Evolutionary conservation across 2,797 vertebrate species (phyloP).

Genomic region (Melanotaenia parkinsoni): DNA sequence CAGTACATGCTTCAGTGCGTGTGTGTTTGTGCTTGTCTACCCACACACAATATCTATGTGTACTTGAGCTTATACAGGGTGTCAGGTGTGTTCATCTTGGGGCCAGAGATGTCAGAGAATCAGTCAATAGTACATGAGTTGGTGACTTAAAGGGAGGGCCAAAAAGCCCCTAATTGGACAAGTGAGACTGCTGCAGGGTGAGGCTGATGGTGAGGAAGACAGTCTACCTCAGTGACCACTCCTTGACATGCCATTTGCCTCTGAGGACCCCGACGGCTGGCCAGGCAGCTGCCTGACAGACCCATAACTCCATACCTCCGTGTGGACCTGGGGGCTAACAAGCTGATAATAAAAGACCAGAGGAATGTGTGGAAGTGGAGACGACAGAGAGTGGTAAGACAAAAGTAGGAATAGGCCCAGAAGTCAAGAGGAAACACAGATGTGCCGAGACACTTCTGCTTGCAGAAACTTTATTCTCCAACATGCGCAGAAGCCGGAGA

Average conservation of each 20-base stretch:
- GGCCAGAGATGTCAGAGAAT: conserved; percentile 56
- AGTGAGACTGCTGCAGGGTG: conserved; percentile 63
- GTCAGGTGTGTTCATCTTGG: conserved; percentile 67
- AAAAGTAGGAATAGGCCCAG: conserved; percentile 57
- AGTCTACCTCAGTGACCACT: conserved; percentile 77
- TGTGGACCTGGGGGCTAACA: conserved; percentile 74
- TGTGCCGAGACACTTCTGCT: conserved; percentile 60
- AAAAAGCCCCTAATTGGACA: conserved; percentile 82
- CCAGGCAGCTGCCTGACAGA: conserved; percentile 76
- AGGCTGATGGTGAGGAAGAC: conserved; percentile 57
- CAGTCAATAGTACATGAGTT: conserved; percentile 57
- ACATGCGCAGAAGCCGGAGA: conserved; percentile 50
- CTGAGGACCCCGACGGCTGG: conserved; percentile 78
- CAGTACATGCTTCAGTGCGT: conserved; percentile 1
- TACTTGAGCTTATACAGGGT: conserved; percentile 44
- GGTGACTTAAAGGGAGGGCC: conserved; percentile 65
- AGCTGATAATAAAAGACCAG: conserved; percentile 63
- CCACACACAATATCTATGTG: conserved; percentile 37
- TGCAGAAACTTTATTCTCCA: conserved; percentile 67
- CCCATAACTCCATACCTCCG: conserved; percentile 75
- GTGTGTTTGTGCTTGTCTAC: conserved; percentile 32
- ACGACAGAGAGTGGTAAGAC: conserved; percentile 43
- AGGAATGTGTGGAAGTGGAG: conserved; percentile 46
- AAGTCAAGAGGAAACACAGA: conserved; percentile 64
- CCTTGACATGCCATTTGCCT: conserved; percentile 83